A percentile compares a stretch with the other conserved stretches of the same genome.
Evolutionary conservation across 2,797 vertebrate genomes (phyloP).

Genomic region (Linurgus olivaceus): DNA sequence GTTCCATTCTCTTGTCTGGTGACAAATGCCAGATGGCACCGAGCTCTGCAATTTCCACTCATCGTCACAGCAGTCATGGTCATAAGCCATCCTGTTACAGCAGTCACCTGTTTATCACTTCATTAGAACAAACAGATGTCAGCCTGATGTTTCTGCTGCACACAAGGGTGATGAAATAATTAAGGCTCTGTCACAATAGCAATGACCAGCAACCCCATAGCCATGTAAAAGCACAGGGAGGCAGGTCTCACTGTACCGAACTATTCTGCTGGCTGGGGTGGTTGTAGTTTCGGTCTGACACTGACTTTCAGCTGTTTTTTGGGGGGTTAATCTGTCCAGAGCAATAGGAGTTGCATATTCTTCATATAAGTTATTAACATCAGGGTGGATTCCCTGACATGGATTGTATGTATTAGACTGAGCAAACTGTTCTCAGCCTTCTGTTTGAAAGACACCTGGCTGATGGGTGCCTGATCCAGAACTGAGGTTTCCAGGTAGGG

Average conservation of each 20-base stretch:
- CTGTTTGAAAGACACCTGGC: background rate
- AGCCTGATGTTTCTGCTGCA: background rate
- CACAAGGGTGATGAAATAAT: background rate
- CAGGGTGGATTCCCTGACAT: background rate
- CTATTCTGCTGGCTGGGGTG: background rate
- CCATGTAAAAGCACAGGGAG: accelerated
- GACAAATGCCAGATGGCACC: background rate
- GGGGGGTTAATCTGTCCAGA: background rate
- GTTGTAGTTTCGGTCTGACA: background rate
- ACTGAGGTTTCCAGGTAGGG: background rate
- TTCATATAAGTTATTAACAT: background rate
- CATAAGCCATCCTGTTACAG: background rate
- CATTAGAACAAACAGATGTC: background rate
- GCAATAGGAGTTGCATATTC: background rate
- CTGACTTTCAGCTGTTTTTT: background rate
- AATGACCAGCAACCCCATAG: background rate
- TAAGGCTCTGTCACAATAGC: background rate
- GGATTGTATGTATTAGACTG: background rate
- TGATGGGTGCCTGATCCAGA: background rate
- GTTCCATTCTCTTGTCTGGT: background rate
- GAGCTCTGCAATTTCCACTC: background rate
- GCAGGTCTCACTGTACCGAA: accelerated
- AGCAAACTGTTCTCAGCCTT: background rate
- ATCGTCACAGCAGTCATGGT: background rate
- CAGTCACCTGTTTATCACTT: background rate